Conservation (phyloP, 2,113 vertebrate species). For the Sinocyclocheilus maitianheensis region DNA sequence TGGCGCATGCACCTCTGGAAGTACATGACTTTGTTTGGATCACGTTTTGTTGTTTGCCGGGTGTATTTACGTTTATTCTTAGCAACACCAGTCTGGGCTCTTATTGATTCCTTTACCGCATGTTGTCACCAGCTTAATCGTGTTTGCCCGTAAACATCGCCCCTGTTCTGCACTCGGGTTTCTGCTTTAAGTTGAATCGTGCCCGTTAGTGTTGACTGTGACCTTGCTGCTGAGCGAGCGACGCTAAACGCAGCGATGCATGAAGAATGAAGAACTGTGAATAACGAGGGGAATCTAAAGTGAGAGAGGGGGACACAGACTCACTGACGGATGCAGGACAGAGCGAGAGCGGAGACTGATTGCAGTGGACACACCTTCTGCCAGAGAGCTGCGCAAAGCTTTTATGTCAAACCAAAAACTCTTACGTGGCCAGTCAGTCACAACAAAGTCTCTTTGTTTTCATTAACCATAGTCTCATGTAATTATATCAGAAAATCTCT, state of each 20-base stretch:
- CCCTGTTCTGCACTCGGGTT: not conserved
- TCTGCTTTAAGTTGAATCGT: not conserved
- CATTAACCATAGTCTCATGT: not conserved
- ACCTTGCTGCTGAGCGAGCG: constrained; percentile 51
- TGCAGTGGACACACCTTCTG: not conserved
- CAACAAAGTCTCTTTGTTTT: not conserved
- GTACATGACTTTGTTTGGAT: not conserved
- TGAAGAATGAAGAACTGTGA: constrained; percentile 46
- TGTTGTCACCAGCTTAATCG: not conserved
- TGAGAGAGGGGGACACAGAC: constrained; percentile 26
- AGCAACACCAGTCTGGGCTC: not conserved
- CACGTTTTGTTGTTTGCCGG: not conserved
- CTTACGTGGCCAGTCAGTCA: not conserved
- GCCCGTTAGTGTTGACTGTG: constrained; percentile 30
- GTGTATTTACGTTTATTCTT: not conserved
- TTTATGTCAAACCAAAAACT: not conserved
- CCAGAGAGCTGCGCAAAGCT: not conserved
- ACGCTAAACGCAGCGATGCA: constrained; percentile 43
- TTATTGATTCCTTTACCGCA: not conserved
- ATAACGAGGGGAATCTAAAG: constrained; percentile 57
- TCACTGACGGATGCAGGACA: not conserved
- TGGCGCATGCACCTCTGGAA: not conserved
- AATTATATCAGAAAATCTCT: not conserved
- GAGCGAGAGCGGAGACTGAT: constrained; percentile 4
- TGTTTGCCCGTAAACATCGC: not conserved